These are phyloP conservation scores for Drosophila kanapiae DNA, from an alignment of 1,140 invertebrate species.

Conservation along the genomic window DNA sequence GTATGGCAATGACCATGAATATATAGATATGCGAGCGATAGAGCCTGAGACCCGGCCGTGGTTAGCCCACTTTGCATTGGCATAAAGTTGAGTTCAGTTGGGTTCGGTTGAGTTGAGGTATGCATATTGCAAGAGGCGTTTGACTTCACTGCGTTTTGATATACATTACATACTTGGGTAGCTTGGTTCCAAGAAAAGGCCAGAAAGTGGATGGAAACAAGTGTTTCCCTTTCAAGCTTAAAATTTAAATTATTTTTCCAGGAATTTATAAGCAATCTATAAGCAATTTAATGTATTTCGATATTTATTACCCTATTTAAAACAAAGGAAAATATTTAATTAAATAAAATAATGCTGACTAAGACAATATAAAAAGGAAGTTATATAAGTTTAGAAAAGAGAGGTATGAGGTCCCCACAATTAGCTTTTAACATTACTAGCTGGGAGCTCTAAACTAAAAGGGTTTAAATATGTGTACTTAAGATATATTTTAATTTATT, in stretches of 20 bases:
- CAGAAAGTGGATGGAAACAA: background rate
- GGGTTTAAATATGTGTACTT: too few relatives aligned
- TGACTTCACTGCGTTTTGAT: background rate
- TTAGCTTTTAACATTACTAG: too few relatives aligned
- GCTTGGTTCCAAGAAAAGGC: background rate
- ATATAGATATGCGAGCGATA: constrained; percentile 54
- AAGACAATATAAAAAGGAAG: too few relatives aligned
- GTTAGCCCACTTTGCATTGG: constrained; percentile 77
- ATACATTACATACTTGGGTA: background rate
- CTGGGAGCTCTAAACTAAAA: too few relatives aligned
- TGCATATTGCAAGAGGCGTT: constrained; percentile 29
- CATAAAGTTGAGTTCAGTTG: constrained; percentile 27
- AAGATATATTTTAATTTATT: too few relatives aligned
- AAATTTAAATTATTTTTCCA: background rate
- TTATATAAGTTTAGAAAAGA: too few relatives aligned
- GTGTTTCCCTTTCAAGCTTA: too few relatives aligned
- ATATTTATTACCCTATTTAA: too few relatives aligned
- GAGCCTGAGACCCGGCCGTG: constrained; percentile 40
- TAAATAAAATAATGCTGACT: too few relatives aligned
- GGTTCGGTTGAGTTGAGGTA: constrained; percentile 12
- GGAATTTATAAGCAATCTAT: background rate
- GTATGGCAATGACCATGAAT: constrained; percentile 81
- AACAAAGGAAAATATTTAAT: too few relatives aligned
- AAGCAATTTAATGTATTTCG: background rate
- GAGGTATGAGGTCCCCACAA: too few relatives aligned